These are phyloP conservation scores for Furnarius figulus DNA, from an alignment of 2,113 vertebrate genomes.

Conservation along the genomic window DNA sequence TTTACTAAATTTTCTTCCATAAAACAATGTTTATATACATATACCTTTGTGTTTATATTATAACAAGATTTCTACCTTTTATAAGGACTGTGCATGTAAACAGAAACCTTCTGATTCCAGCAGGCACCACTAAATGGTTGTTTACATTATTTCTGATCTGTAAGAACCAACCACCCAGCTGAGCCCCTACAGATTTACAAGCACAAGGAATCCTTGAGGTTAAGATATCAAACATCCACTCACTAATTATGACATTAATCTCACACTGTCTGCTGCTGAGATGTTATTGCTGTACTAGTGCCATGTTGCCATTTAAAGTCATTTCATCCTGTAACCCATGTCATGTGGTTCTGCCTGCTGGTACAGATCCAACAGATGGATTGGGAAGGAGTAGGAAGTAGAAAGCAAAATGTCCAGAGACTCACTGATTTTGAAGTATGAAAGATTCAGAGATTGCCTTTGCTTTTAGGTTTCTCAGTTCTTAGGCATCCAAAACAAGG, in stretches of 20 bases:
- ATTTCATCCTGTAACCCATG: slow-evolving; percentile 40
- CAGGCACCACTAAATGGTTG: neutral
- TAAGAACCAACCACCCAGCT: neutral
- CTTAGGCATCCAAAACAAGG: neutral
- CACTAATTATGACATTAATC: slow-evolving; percentile 51
- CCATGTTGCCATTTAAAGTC: slow-evolving; percentile 61
- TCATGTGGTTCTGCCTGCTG: slow-evolving; percentile 30
- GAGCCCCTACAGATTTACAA: slow-evolving; percentile 36
- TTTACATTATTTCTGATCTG: slow-evolving; percentile 14
- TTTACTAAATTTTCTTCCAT: neutral
- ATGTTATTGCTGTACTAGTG: slow-evolving; percentile 15
- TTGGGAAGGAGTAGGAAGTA: neutral
- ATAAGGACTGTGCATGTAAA: neutral
- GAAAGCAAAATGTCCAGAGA: slow-evolving; percentile 6
- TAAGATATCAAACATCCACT: slow-evolving; percentile 48
- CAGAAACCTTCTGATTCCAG: neutral
- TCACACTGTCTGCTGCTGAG: slow-evolving; percentile 41
- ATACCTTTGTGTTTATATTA: neutral
- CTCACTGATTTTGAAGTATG: neutral
- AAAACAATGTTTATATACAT: neutral
- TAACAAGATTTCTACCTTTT: neutral
- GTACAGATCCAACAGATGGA: slow-evolving; percentile 14
- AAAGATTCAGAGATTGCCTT: neutral
- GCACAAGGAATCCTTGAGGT: slow-evolving; percentile 18
- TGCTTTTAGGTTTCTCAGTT: neutral